Conservation (phyloP, 2,888 invertebrate genomes). For the Drosophila tanythrix region DNA sequence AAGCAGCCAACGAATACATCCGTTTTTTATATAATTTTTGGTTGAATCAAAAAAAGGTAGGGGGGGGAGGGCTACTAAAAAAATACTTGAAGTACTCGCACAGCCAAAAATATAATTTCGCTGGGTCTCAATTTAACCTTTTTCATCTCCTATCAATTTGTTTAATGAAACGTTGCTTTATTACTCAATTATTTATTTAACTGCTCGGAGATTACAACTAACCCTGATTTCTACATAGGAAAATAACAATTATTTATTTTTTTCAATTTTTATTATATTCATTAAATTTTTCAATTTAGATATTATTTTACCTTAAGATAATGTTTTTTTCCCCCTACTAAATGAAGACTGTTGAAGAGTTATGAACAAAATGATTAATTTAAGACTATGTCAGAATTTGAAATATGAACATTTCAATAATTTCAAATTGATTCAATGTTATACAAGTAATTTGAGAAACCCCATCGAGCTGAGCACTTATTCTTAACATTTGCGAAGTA, state of each 20-base stretch:
- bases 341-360: neutral
- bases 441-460: neutral
- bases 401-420: neutral
- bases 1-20: slow-evolving; percentile 34
- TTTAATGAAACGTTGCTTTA: slow-evolving; percentile 4
- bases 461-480: neutral
- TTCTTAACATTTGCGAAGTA: neutral
- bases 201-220: neutral
- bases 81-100: slow-evolving; percentile 3
- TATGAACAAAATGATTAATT: neutral
- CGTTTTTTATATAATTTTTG: slow-evolving; percentile 53
- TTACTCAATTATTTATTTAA: neutral
- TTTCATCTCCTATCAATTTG: neutral
- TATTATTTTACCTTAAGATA: neutral
- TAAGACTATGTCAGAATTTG: neutral
- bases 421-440: neutral
- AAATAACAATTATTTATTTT: slow-evolving; percentile 2
- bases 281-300: neutral
- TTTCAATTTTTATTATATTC: neutral
- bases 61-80: neutral
- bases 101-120: neutral
- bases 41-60: neutral
- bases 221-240: neutral
- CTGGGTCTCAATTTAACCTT: neutral
- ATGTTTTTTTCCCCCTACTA: neutral